Evolutionary conservation across 2,888 invertebrate genomes (phyloP), one percentile per base, ranked within the genome.

Genomic region (Muscina levida): DNA sequence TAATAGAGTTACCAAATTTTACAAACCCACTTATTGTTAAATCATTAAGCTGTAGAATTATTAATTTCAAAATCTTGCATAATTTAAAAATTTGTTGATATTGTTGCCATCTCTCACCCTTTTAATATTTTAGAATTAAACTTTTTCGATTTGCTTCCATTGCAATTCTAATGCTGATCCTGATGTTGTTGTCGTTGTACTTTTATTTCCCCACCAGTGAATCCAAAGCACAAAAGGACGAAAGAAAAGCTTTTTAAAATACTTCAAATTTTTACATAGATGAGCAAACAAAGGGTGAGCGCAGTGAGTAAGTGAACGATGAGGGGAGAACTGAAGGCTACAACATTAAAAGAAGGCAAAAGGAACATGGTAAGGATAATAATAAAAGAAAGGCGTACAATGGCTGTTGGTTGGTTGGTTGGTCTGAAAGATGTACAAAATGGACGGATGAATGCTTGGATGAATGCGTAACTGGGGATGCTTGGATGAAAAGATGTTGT

Each of bases 261-360:
- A 79, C 79, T 76, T 82, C 48, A 76, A 79, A 82, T 82, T 73
- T 76, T 82, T 76, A 76, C 71, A 76, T 82, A 79, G 70, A 73
- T 82, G 79, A 76, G 59, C 76, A 76, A 79, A 79, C 72, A 75
- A 81, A 80, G 73, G 70, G 70, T 73, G 42, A 26, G 44, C 48
- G 72, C n/a, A 67, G 42, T 31, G 51, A 17, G 39, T 51, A n/a
- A n/a, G 15, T n/a, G 59, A 75, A 51, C 31, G 42, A 37, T 31
- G 31, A 8, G 31, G 42, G 37, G 37, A 8, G 17, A 42, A 59
- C 15, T n/a, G 31, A 59, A 51, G 42, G 17, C 24, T 56, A 59
- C 31, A 48, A 39, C 11, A 42, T 10, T 17, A 59, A 17, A 39
- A 39, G 39, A 62, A 17, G 59, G 37, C 42, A 62, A 62, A 15